These are phyloP conservation scores for Crotophaga sulcirostris DNA, from an alignment of 2,113 vertebrate species.

Conservation along the genomic window DNA sequence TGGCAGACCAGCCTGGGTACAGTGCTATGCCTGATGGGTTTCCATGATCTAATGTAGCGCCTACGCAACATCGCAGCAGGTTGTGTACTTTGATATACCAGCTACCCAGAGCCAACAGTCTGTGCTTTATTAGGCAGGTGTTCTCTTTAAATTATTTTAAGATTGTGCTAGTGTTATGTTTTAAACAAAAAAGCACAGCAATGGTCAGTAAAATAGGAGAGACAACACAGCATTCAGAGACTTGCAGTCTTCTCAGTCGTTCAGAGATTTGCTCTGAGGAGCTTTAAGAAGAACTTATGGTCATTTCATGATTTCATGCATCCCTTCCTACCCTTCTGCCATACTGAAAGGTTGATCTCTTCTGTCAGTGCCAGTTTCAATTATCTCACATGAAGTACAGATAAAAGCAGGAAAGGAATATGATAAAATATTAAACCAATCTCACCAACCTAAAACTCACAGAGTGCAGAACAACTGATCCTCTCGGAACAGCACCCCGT, in stretches of 20 bases:
- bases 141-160: background rate
- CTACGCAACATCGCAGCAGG: background rate
- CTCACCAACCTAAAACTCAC: background rate
- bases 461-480: background rate
- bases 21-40: accelerated
- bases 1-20: background rate
- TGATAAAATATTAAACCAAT: background rate
- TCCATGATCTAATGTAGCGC: background rate
- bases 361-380: background rate
- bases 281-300: background rate
- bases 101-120: background rate
- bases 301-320: background rate
- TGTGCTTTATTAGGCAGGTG: background rate
- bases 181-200: background rate
- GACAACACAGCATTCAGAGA: background rate
- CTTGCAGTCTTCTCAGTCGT: background rate
- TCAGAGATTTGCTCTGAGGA: background rate
- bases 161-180: background rate
- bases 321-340: background rate
- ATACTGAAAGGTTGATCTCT: background rate
- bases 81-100: background rate
- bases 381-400: background rate
- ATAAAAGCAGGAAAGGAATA: background rate
- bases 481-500: background rate
- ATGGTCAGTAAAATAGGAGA: background rate